Conservation (phyloP, 2,113 vertebrate genomes). For the Verasper variegatus region DNA sequence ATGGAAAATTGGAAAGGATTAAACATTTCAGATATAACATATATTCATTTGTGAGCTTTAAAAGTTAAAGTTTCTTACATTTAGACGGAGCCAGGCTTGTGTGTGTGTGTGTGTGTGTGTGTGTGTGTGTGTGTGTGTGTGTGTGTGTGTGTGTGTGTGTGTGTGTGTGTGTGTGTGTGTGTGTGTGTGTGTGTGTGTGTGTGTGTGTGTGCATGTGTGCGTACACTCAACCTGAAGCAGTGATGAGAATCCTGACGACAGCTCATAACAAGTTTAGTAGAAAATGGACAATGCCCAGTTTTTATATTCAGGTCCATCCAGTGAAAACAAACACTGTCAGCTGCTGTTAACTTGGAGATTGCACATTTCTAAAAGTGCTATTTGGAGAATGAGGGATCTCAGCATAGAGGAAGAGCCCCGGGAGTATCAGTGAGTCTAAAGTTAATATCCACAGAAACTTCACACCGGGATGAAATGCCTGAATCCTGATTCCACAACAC, state of each 20-base stretch:
- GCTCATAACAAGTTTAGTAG: neutral
- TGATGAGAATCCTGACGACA: too few relatives aligned
- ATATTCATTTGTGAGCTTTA: too few relatives aligned
- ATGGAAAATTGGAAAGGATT: too few relatives aligned
- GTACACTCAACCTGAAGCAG: too few relatives aligned
- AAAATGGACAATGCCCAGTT: neutral
- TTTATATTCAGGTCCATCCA: neutral
- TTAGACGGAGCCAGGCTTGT: neutral
- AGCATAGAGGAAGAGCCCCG: neutral
- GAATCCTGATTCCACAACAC: constrained; percentile 32
- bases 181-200: too few relatives aligned
- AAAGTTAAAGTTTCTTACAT: too few relatives aligned
- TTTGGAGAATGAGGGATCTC: neutral
- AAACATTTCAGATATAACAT: too few relatives aligned
- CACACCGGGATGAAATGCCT: constrained; percentile 6
- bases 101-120: neutral
- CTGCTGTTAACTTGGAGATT: neutral
- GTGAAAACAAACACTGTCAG: constrained; percentile 9
- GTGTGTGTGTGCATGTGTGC: neutral
- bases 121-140: too few relatives aligned
- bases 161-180: neutral
- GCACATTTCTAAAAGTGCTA: neutral
- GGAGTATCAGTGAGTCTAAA: constrained; percentile 13
- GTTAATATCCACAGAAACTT: constrained; percentile 28
- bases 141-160: neutral